These are phyloP conservation scores for Paradoxurus hermaphroditus DNA, from an alignment of 2,113 vertebrate species.

Conservation along the genomic window DNA sequence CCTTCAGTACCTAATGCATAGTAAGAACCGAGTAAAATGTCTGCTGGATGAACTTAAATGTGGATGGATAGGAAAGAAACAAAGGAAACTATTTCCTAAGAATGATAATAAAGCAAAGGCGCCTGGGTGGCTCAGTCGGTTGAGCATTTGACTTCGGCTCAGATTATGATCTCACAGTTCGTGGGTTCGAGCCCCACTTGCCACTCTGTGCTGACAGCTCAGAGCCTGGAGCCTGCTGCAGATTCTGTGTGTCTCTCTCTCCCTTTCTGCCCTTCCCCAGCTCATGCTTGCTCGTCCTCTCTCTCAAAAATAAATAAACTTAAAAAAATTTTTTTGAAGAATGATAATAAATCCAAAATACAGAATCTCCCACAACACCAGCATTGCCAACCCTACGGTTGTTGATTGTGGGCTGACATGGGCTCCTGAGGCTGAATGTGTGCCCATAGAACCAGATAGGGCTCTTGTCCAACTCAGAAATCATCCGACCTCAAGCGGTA, in stretches of 20 bases:
- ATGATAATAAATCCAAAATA: neutral
- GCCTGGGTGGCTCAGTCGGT: too few relatives aligned
- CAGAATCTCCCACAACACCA: accelerated
- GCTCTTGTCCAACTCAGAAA: neutral
- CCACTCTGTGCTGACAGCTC: too few relatives aligned
- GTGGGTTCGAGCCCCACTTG: accelerated
- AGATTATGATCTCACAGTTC: too few relatives aligned
- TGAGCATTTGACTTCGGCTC: too few relatives aligned
- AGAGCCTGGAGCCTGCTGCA: too few relatives aligned
- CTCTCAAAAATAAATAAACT: too few relatives aligned
- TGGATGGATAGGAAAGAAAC: neutral
- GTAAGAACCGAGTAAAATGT: neutral
- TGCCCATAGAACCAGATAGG: accelerated
- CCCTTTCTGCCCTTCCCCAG: too few relatives aligned
- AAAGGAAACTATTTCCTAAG: neutral
- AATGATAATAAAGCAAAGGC: neutral
- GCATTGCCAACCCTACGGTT: accelerated
- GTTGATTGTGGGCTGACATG: neutral
- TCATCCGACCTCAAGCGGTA: neutral
- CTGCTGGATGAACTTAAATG: neutral
- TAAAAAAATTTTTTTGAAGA: neutral
- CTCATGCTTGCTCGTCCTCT: too few relatives aligned
- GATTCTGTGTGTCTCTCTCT: too few relatives aligned
- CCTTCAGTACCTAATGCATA: neutral
- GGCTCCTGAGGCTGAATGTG: accelerated